Evolutionary conservation across 2,797 vertebrate species (phyloP), one percentile per base, ranked within the genome.

Genomic region (Sebastes matsubarae): DNA sequence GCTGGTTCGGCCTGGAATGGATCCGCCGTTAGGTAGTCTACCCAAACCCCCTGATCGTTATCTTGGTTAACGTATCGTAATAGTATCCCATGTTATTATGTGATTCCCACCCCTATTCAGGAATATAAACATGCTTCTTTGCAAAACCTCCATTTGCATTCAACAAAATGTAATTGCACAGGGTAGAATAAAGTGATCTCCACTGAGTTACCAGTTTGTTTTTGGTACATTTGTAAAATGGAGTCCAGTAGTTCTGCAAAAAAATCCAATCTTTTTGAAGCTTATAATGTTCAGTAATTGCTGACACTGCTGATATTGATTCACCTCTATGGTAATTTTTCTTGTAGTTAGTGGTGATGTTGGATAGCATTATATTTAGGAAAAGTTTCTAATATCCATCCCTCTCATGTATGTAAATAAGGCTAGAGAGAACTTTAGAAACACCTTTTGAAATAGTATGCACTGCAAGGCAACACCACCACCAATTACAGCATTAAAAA

Each of bases 21-120:
- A 46, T 46, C 16, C 0, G 42, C 42, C 16, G 42, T 46, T 18
- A 1, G 14, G 0, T 0, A 46, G 42, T 46, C 7, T 8, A 18
- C 42, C 42, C 42, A 46, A 46, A 46, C 42, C 42, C 16, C 16
- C 42, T 46, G 42, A 46, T 46, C 0, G 38, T 3, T 42, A 42
- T 42, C 38, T 16, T 42, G 38, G 6, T 46, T 42, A 42, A 46
- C 0, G 42, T 46, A 46, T 46, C 3, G 42, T 46, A 18, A 46
- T 20, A 46, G 42, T 46, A 46, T 46, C 42, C 3, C 16, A 46
- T 20, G 42, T 1, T 46, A 46, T 0, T 46, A 18, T 46, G 42
- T 46, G 42, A 46, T 18, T 46, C 42, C 0, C 42, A 46, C 16
- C 16, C 42, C 42, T 46, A 8, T 46, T 46, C 38, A 46, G 27